phyloP scores from a whole-genome alignment of 2,797 vertebrate species.

The Lepilemur septentrionalis region DNA sequence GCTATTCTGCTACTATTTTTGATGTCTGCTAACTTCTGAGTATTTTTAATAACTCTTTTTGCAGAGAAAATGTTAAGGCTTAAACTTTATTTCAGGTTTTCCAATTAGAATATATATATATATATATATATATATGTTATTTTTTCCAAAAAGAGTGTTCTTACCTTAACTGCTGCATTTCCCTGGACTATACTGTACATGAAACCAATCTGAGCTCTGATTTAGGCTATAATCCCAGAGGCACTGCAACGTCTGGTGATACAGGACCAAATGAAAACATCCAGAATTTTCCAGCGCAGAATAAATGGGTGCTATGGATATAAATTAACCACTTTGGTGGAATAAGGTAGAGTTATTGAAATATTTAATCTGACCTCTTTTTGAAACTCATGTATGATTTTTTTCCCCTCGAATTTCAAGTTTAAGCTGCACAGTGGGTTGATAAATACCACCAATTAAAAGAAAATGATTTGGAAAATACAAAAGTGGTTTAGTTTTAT shows the following conservation, averaged over 20 bases:
- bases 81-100: not conserved
- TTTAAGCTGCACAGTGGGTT: not conserved
- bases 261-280: not conserved
- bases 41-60: not conserved
- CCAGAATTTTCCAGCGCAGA: not conserved
- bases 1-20: not conserved
- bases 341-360: not conserved
- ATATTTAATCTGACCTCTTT: not conserved
- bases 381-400: not conserved
- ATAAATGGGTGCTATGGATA: not conserved
- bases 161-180: not conserved
- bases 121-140: no score
- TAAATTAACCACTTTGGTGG: not conserved
- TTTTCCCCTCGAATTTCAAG: not conserved
- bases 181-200: not conserved
- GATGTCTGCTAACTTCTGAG: not conserved
- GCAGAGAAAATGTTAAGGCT: not conserved
- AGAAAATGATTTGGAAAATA: not conserved
- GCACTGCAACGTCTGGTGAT: not conserved
- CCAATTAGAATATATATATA: not conserved
- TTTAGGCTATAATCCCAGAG: not conserved
- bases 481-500: not conserved
- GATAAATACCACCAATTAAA: not conserved
- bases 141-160: not conserved
- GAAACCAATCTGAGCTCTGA: not conserved